Base-by-base conservation (phyloP, 2,797 vertebrate genomes). In the Nyctibius grandis region DNA sequence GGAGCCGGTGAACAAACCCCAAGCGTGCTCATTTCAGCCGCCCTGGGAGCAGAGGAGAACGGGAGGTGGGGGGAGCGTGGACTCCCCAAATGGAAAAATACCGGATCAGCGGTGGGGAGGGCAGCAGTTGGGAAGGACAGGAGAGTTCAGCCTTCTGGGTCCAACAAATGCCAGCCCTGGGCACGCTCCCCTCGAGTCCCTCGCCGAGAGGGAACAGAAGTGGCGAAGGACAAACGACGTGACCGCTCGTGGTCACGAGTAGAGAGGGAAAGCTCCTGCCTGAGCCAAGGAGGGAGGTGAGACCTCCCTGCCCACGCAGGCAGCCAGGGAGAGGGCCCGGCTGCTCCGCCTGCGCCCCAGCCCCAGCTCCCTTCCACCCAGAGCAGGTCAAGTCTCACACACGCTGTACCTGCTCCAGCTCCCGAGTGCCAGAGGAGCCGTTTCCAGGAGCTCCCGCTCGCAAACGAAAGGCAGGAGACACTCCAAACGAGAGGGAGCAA, bases 71-170 rank as follows among this genome's bases (percentile, higher is more conserved):
- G 65, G 67, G 57, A 76, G 76, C 5, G 7, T 3, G 21, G 42
- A 36, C 59, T 95, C 91, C 89, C 80, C 40, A 91, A 76, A 76
- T 67, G 91, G 91, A 83, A 95, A 97, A 96, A 91, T 86, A 88
- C 91, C 79, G 75, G 15, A 16, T 25, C 11, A n/a, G 57, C 15
- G 1, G 0, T 4, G 20, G 23, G 47, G 50, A 84, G 56, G 44
- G 65, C 51, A 91, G 47, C 14, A 20, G 26, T 40, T 2, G 1
- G 59, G 57, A 51, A 80, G 65, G 65, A 33, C 5, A 22, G 40
- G 36, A 21, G 78, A 86, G 18, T 10, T 60, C 54, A 29, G 3
- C 19, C 7, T 48, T n/a, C 61, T 56, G 48, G 44, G 56, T 63
- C 15, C 2, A 3, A n/a, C 60, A 23, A 36, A 59, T 0, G 1